Evolutionary conservation across 2,113 vertebrate genomes (phyloP), one percentile per base, ranked within the genome.

Genomic region (Herpetotheres cachinnans): DNA sequence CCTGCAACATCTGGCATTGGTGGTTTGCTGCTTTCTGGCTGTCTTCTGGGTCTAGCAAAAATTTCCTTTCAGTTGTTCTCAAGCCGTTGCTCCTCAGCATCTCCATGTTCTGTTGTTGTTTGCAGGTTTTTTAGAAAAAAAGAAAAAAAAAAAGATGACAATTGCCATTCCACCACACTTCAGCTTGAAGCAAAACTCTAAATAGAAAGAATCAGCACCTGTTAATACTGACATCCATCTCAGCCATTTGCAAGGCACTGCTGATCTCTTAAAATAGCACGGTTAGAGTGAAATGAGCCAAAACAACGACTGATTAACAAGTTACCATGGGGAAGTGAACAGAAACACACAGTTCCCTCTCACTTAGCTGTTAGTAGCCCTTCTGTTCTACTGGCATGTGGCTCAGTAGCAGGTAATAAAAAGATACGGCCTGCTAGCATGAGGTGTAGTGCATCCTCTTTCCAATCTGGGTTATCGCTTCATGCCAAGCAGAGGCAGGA

Each of bases 401-500:
- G 29, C 71, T 56, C 22, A 29, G 86, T 2, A 86, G 58, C 58
- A 56, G 80, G 58, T 17, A 30, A 58, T 3, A 32, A 54, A 74
- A 79, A 47, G 16, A 22, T 16, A 7, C 3, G 40, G 25, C 61
- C 77, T 71, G n/a, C 10, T 6, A 32, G 56, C 17, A 16, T 2
- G 12, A 59, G 55, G 22, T 11, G 52, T 1, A 26, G 32, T 7
- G 18, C 38, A 7, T 26, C n/a, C 7, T 34, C 26, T 19, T 40
- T 38, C 15, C 3, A 0, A 4, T 4, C 24, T 16, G 29, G 26
- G 58, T 58, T 54, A 54, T 18, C 1, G 4, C 29, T 66, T 27
- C 17, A 5, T 1, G 8, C 49, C 0, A 0, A 47, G 40, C 36
- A 34, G 62, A 38, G 30, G 8, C 1, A 1, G 42, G 22, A 81